A percentile compares a stretch with the other conserved stretches of the same genome.
phyloP scores from a whole-genome alignment of 2,113 vertebrate species.

The Planiliza haematocheilus region DNA sequence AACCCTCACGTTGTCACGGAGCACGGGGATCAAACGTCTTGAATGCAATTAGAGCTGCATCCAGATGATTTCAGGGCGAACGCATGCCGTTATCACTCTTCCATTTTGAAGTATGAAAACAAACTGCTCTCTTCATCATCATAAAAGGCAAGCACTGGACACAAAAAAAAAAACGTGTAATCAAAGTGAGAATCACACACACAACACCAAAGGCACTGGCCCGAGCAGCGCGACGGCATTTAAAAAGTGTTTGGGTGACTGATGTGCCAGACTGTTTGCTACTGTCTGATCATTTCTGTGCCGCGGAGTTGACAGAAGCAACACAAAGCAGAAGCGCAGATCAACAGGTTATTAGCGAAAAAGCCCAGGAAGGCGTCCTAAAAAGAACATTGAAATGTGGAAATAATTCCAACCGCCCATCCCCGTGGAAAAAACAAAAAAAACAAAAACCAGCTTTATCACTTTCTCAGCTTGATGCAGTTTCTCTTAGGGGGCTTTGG shows the following conservation, averaged over 20 bases:
- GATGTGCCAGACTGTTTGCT: constrained; percentile 45
- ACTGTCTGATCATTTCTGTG: constrained; percentile 20
- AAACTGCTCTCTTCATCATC: constrained; percentile 27
- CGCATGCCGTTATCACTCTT: constrained; percentile 47
- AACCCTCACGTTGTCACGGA: constrained; percentile 15
- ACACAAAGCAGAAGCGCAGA: constrained; percentile 46
- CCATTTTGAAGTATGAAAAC: constrained; percentile 46
- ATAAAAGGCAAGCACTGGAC: constrained; percentile 29
- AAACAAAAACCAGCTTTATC: constrained; percentile 58
- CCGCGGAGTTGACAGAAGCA: constrained; percentile 32
- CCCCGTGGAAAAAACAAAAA: constrained; percentile 30
- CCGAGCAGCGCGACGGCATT: constrained; percentile 35
- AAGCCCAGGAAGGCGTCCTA: constrained; percentile 28
- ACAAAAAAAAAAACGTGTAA: constrained; percentile 33
- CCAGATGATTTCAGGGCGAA: constrained; percentile 48
- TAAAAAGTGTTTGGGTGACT: constrained; percentile 44
- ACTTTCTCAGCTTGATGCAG: constrained; percentile 72
- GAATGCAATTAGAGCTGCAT: constrained; percentile 60
- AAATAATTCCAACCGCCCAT: constrained; percentile 57
- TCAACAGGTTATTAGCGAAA: constrained; percentile 66
- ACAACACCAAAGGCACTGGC: constrained; percentile 37
- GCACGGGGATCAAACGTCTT: constrained; percentile 56
- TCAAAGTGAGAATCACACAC: constrained; percentile 53
- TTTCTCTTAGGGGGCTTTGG: constrained; percentile 69
- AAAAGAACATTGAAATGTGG: constrained; percentile 49